A percentile compares a stretch with the other conserved stretches of the same genome.
Conservation (phyloP, 1,140 invertebrate species). For the Trichogramma pretiosum region DNA sequence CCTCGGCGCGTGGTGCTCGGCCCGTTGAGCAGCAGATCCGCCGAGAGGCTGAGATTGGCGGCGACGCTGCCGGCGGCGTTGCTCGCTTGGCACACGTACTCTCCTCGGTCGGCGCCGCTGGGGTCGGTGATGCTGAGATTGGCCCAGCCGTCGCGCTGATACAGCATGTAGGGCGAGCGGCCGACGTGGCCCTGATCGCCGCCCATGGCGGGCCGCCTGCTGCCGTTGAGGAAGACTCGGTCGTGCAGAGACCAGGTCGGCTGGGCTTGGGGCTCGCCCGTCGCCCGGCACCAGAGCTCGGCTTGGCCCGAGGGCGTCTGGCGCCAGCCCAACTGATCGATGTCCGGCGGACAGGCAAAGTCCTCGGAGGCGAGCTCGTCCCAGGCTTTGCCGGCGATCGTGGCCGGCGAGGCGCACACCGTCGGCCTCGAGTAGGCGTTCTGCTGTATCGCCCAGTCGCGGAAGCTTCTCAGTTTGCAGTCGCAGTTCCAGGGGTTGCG, state of each 20-base stretch:
- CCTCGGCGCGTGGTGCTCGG: conserved; percentile 40
- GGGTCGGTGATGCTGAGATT: conserved; percentile 69
- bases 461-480: conserved; percentile 69
- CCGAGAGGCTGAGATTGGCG: conserved; percentile 55
- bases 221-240: conserved; percentile 27
- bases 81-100: conserved; percentile 79
- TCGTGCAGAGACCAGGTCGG: conserved; percentile 55
- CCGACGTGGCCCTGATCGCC: too few relatives aligned
- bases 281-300: conserved; percentile 66
- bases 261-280: conserved; percentile 66
- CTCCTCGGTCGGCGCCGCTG: conserved; percentile 66
- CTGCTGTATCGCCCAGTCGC: conserved; percentile 62
- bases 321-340: conserved; percentile 47
- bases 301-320: conserved; percentile 53
- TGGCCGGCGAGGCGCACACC: conserved; percentile 58
- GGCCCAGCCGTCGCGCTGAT: conserved; percentile 53
- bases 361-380: conserved; percentile 59
- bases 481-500: conserved; percentile 85
- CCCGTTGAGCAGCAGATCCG: conserved; percentile 43
- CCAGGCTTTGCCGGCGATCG: conserved; percentile 61
- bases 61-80: conserved; percentile 77
- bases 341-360: conserved; percentile 76
- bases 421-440: conserved; percentile 66
- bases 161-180: conserved; percentile 47
- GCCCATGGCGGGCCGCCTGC: conserved; percentile 29